Conservation (phyloP, 1,140 invertebrate species). For the Gryllus bimaculatus region DNA sequence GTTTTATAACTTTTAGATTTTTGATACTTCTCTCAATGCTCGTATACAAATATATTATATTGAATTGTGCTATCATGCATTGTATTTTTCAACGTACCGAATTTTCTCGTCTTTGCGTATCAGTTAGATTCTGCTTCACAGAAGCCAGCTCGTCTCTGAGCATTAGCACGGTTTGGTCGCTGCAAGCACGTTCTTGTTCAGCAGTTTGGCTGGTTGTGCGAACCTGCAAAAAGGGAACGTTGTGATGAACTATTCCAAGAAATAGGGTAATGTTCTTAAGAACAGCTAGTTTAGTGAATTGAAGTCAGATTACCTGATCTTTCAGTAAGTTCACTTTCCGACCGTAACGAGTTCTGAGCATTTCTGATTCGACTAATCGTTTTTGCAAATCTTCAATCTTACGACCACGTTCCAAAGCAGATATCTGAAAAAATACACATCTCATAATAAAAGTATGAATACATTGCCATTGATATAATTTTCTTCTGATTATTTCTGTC, state of each 20-base stretch:
- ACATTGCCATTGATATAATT: too few species aligned
- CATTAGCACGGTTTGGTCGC: conserved; percentile 53
- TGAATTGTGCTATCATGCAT: too few species aligned
- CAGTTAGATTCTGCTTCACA: conserved; percentile 57
- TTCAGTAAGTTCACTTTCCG: conserved; percentile 60
- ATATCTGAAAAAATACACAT: conserved; percentile 45
- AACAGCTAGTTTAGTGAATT: too few species aligned
- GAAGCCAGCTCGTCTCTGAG: conserved; percentile 61
- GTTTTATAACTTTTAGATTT: too few species aligned
- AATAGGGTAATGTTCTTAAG: background rate
- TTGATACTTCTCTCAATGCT: too few species aligned
- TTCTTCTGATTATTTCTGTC: too few species aligned
- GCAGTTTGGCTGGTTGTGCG: conserved; percentile 50
- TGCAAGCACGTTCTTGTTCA: conserved; percentile 58
- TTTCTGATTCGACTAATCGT: conserved; percentile 59
- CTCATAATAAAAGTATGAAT: too few species aligned
- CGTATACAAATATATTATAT: too few species aligned
- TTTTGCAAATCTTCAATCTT: conserved; percentile 77
- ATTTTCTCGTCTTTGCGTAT: conserved; percentile 59
- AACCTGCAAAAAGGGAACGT: conserved; percentile 29
- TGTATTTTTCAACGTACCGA: conserved; percentile 36
- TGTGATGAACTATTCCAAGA: too few species aligned
- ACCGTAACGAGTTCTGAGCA: conserved; percentile 55
- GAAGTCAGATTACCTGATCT: conserved; percentile 39
- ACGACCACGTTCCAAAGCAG: conserved; percentile 64